A percentile compares a stretch with the other conserved stretches of the same genome.
Conservation (phyloP, 2,797 vertebrate genomes). For the Psittacula echo region DNA sequence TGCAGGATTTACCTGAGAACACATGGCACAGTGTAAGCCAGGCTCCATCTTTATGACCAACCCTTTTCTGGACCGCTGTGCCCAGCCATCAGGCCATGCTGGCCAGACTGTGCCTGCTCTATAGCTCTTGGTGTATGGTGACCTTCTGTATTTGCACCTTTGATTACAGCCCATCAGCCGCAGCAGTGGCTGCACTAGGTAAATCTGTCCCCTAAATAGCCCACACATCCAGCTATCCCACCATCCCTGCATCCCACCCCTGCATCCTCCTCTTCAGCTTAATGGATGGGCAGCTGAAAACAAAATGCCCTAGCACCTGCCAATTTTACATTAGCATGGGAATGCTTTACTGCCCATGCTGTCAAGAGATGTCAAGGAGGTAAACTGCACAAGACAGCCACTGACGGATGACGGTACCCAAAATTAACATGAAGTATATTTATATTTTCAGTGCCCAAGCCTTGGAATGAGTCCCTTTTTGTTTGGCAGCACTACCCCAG, state of each 20-base stretch:
- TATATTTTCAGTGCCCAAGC: not conserved
- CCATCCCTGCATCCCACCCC: not conserved
- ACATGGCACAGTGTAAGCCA: not conserved
- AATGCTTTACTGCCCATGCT: not conserved
- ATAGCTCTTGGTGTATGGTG: not conserved
- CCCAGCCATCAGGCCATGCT: not conserved
- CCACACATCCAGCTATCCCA: not conserved
- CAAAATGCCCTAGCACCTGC: not conserved
- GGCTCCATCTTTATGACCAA: not conserved
- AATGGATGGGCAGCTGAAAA: not conserved
- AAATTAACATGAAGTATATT: slow-evolving; percentile 51
- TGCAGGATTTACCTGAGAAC: not conserved
- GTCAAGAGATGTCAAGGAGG: not conserved
- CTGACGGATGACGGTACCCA: slow-evolving; percentile 43
- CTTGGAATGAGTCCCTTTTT: slow-evolving; percentile 2
- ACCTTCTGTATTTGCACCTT: not conserved
- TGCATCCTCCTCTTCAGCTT: not conserved
- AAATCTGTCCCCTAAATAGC: not conserved
- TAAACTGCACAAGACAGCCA: slow-evolving; percentile 1
- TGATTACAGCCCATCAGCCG: accelerated
- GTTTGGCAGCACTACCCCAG: slow-evolving; percentile 27
- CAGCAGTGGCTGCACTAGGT: not conserved
- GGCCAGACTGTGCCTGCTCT: not conserved
- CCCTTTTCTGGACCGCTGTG: not conserved
- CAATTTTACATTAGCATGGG: not conserved